Conservation (phyloP, 2,888 invertebrate genomes). For the Euphydryas editha region DNA sequence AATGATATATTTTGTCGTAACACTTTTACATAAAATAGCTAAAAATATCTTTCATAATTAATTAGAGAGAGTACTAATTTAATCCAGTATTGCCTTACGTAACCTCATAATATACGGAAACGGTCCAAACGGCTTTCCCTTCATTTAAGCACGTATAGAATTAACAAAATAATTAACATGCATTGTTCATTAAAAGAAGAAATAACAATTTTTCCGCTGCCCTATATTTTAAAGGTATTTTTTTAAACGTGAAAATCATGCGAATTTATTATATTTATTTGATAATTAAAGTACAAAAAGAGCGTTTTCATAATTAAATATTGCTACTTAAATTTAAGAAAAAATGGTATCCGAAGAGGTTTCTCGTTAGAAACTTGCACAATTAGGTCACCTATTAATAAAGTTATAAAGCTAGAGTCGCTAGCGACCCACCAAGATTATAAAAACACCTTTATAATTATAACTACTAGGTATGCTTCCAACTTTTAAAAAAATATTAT, state of each 20-base stretch:
- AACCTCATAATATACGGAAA: slow-evolving; percentile 8
- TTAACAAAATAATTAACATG: slow-evolving; percentile 13
- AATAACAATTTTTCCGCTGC: not conserved
- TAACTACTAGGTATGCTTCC: not conserved
- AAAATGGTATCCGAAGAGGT: not conserved
- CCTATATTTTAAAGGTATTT: not conserved
- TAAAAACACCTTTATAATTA: not conserved
- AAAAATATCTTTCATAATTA: slow-evolving; percentile 2
- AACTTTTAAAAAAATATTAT: not conserved
- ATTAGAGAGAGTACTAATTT: slow-evolving; percentile 14
- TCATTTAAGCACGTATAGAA: slow-evolving; percentile 12
- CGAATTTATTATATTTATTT: not conserved
- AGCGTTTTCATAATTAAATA: not conserved
- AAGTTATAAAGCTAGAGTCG: not conserved
- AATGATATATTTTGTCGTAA: not conserved
- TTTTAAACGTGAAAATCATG: not conserved
- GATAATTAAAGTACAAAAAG: not conserved
- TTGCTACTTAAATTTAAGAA: not conserved
- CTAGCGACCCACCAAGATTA: not conserved
- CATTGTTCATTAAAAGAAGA: slow-evolving; percentile 1
- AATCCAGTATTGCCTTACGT: slow-evolving; percentile 8
- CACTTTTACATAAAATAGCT: not conserved
- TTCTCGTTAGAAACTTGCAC: slow-evolving; percentile 27
- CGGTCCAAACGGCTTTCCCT: slow-evolving; percentile 9
- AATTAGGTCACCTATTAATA: slow-evolving; percentile 31